Conservation (phyloP, 2,888 invertebrate genomes). For the Neocrepidodera transversa region DNA sequence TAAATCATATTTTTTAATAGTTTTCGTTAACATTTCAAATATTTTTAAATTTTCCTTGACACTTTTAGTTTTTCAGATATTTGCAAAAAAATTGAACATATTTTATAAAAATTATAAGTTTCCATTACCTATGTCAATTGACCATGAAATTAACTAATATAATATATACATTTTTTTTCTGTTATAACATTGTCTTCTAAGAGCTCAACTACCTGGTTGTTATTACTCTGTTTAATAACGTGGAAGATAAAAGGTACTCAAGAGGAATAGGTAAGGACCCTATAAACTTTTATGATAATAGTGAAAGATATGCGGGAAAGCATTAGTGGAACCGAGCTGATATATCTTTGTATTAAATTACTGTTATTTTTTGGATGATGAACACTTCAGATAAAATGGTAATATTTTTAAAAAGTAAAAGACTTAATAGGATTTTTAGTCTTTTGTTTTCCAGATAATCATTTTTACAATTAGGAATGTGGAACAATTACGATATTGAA, state of each 20-base stretch:
- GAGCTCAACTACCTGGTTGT: slow-evolving; percentile 31
- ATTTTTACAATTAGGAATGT: too few species aligned
- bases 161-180: too few species aligned
- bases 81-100: too few species aligned
- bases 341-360: slow-evolving; percentile 22
- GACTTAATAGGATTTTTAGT: too few species aligned
- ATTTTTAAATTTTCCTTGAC: too few species aligned
- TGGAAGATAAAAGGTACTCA: slow-evolving; percentile 33
- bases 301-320: slow-evolving; percentile 18
- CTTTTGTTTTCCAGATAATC: too few species aligned
- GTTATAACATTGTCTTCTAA: slow-evolving; percentile 16
- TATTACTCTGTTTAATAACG: slow-evolving; percentile 36
- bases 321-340: slow-evolving; percentile 17
- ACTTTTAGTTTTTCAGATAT: too few species aligned
- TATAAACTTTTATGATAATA: slow-evolving; percentile 34
- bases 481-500: too few species aligned
- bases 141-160: slow-evolving; percentile 22
- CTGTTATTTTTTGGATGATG: slow-evolving; percentile 19
- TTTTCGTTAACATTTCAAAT: too few species aligned
- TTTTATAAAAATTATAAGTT: too few species aligned
- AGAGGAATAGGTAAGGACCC: slow-evolving; percentile 26
- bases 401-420: too few species aligned
- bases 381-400: slow-evolving; percentile 17
- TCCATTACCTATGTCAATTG: background rate
- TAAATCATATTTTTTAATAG: too few species aligned